Base-by-base conservation (phyloP, 2,113 vertebrate species). In the Chaetodon auriga region DNA sequence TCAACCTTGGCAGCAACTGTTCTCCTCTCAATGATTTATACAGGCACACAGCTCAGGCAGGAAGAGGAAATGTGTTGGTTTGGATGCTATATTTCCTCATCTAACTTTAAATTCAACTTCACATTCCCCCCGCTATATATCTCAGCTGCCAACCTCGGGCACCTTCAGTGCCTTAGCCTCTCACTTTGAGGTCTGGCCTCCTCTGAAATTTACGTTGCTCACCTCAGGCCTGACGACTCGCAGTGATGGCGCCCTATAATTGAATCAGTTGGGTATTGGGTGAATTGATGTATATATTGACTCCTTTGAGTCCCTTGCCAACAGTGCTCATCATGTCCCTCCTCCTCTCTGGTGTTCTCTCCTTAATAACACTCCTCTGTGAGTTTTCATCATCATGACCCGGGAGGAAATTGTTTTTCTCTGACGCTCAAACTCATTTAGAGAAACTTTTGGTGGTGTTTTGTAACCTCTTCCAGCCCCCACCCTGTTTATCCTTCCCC, bases 181-280 rank as follows among this genome's bases (percentile, higher is more conserved):
- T 64, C 57, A 75, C 82, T 78, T 46, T 23, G 41, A 78, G 58
- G 6, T 77, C 65, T 79, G 35, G 23, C 55, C 43, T 73, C 35
- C 13, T 82, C 66, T 77, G 63, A 87, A 78, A 90, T 85, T 63
- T 82, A 77, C 25, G 64, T 81, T 54, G 21, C 83, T 71, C 62
- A 62, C 86, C 86, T 72, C 80, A 43, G 87, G 86, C 75, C 65
- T 71, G 62, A 75, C 80, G 81, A 68, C 75, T 72, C 78, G 30
- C 62, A 57, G 76, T 79, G 83, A 88, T 84, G 76, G 68, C 12
- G 4, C 68, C 58, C 77, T 86, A 6, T 87, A 88, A 94, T 89
- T 81, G 85, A 88, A 89, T 93, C 86, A 87, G 76, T 62, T 68
- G 69, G 82, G 79, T 70, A 89, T 84, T 90, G 70, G 71, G 60